These are phyloP conservation scores for Blennius ocellaris DNA, from an alignment of 2,113 vertebrate genomes.

Conservation along the genomic window DNA sequence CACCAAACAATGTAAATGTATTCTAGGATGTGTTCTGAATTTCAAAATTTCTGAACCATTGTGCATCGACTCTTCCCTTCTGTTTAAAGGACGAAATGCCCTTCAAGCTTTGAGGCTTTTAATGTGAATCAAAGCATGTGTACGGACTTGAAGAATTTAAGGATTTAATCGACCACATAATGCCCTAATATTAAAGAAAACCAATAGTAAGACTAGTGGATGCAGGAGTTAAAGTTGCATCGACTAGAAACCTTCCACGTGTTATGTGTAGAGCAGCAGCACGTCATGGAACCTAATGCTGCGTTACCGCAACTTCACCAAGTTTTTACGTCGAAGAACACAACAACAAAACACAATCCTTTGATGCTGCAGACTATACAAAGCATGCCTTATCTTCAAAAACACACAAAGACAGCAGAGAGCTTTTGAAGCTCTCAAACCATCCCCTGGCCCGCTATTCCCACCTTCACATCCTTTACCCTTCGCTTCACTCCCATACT, in stretches of 20 bases:
- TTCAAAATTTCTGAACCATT: slow-evolving; percentile 1
- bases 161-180: slow-evolving; percentile 34
- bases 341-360: background rate
- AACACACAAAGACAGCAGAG: slow-evolving; percentile 32
- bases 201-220: slow-evolving; percentile 14
- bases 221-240: background rate
- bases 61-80: background rate
- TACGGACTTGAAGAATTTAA: background rate
- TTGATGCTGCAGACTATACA: slow-evolving; percentile 37
- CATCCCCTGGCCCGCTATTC: slow-evolving; percentile 21
- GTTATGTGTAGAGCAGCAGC: background rate
- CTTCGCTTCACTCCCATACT: background rate
- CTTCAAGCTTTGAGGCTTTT: slow-evolving; percentile 21
- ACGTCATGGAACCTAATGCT: background rate
- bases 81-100: slow-evolving; percentile 5
- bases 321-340: slow-evolving; percentile 11
- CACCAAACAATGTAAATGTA: slow-evolving; percentile 25
- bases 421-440: slow-evolving; percentile 46
- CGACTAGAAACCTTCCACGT: slow-evolving; percentile 2
- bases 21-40: slow-evolving; percentile 11
- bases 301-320: background rate
- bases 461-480: slow-evolving; percentile 30
- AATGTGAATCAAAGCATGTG: background rate
- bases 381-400: slow-evolving; percentile 46
- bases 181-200: slow-evolving; percentile 18